Evolutionary conservation across 2,113 vertebrate genomes (phyloP), one percentile per base, ranked within the genome.

Genomic region (Oncorhynchus masou): DNA sequence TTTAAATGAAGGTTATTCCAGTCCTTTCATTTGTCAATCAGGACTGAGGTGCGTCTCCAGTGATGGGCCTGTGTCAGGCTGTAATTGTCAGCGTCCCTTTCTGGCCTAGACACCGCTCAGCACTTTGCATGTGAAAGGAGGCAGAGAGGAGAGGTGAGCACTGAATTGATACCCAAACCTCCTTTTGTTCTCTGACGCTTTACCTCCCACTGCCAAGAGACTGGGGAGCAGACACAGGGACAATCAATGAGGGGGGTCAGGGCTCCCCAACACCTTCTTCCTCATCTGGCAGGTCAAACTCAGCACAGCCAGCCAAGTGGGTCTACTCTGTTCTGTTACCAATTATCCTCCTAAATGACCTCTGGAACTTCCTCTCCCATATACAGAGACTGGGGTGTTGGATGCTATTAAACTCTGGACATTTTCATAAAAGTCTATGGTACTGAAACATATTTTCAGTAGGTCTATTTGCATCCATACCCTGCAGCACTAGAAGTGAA

Each of bases 1-100:
- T 19, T 85, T 84, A 86, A 90, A 90, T 84, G 82, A 87, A 88
- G 82, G 84, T 89, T 83, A 86, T 91, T 90, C 89, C 83, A 74
- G 79, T 85, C 78, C 84, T 91, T 90, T 93, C 89, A 90, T 91
- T 93, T 92, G 91, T 93, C 92, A 92, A 85, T 94, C 91, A 92
- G 81, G 57, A 73, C 83, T 83, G 86, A 88, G 80, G 89, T 74
- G 85, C 82, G 80, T 83, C 82, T 86, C 86, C 75, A 67, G 81
- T n/a, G 62, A 80, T 70, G 64, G 80, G 80, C 76, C 70, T n/a
- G 70, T 27, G 70, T 80, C 84, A 85, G 83, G 77, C 88, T 77
- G 88, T 92, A 93, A 92, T 91, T 93, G 90, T 92, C 83, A 70
- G 85, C 76, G 75, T 77, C 78, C 89, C 86, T 79, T 24, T 77